These are phyloP conservation scores for Aphelinus atriplicis DNA, from an alignment of 1,140 invertebrate genomes.

Conservation along the genomic window DNA sequence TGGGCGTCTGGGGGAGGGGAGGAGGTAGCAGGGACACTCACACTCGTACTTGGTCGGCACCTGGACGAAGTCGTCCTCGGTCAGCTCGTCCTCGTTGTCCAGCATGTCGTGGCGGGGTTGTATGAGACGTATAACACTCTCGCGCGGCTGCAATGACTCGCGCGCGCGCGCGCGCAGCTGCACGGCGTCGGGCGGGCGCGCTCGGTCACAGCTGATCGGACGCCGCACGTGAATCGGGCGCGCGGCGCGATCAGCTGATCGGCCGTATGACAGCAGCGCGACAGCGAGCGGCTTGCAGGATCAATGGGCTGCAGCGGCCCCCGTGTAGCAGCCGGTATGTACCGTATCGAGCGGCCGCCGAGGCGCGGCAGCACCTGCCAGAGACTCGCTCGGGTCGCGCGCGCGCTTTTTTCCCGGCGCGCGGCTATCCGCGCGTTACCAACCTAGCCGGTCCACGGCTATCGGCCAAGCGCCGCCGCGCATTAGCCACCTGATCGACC, in stretches of 20 bases:
- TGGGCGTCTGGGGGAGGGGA: too few relatives aligned
- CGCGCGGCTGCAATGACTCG: slow-evolving; percentile 1
- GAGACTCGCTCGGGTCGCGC: background rate
- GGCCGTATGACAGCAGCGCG: slow-evolving; percentile 29
- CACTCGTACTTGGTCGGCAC: slow-evolving; percentile 77
- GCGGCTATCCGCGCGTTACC: too few relatives aligned
- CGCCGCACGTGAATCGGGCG: slow-evolving; percentile 33
- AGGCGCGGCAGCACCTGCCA: background rate
- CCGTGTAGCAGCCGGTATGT: too few relatives aligned
- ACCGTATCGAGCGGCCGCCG: background rate
- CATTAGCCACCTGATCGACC: too few relatives aligned
- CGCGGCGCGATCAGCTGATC: slow-evolving; percentile 29
- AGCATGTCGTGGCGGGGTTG: too few relatives aligned
- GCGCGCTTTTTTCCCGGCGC: slow-evolving; percentile 33
- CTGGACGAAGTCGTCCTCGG: slow-evolving; percentile 68
- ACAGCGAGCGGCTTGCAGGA: slow-evolving; percentile 7
- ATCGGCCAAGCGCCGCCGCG: too few relatives aligned
- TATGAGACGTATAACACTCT: too few relatives aligned
- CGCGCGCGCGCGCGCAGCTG: slow-evolving; percentile 9
- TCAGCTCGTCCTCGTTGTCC: slow-evolving; percentile 59
- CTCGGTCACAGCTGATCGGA: slow-evolving; percentile 39
- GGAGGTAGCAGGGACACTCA: slow-evolving; percentile 60
- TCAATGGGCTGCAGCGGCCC: background rate
- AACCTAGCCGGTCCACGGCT: too few relatives aligned
- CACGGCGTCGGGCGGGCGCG: slow-evolving; percentile 23